A percentile compares a stretch with the other conserved stretches of the same genome.
These are phyloP conservation scores for Xestoiulus laeticollis DNA, from an alignment of 2,888 invertebrate species.

Conservation along the genomic window DNA sequence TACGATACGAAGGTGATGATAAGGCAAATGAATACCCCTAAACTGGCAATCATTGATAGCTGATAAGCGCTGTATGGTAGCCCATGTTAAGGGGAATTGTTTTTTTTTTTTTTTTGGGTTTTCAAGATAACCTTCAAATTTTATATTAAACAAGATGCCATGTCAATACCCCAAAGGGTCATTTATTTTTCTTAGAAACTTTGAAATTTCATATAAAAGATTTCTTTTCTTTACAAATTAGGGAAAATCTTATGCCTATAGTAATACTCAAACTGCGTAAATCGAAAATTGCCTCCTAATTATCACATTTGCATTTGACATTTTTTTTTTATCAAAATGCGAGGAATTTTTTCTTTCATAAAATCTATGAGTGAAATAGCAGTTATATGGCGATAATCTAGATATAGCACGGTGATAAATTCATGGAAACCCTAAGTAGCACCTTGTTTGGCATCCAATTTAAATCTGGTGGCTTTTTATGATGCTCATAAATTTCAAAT, in stretches of 20 bases:
- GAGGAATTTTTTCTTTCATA: neutral
- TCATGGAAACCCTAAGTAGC: conserved; percentile 31
- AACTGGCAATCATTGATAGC: neutral
- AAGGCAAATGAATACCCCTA: neutral
- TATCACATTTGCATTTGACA: neutral
- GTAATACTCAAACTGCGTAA: neutral
- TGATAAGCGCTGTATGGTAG: neutral
- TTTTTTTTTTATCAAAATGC: neutral
- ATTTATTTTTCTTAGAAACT: neutral
- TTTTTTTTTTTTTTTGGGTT: neutral
- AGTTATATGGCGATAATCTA: conserved; percentile 21
- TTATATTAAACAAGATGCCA: neutral
- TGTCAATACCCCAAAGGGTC: neutral
- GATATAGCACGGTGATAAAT: conserved; percentile 28
- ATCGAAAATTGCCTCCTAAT: neutral
- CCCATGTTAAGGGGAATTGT: neutral
- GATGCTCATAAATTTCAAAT: conserved; percentile 7
- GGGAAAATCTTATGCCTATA: neutral
- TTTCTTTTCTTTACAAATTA: neutral
- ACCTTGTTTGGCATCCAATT: conserved; percentile 39
- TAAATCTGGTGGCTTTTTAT: neutral
- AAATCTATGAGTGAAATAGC: neutral
- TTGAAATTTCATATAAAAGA: neutral
- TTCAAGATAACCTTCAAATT: neutral
- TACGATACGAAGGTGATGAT: neutral